Evolutionary conservation across 2,888 invertebrate species (phyloP).

Genomic region (Tiliacea citrago): DNA sequence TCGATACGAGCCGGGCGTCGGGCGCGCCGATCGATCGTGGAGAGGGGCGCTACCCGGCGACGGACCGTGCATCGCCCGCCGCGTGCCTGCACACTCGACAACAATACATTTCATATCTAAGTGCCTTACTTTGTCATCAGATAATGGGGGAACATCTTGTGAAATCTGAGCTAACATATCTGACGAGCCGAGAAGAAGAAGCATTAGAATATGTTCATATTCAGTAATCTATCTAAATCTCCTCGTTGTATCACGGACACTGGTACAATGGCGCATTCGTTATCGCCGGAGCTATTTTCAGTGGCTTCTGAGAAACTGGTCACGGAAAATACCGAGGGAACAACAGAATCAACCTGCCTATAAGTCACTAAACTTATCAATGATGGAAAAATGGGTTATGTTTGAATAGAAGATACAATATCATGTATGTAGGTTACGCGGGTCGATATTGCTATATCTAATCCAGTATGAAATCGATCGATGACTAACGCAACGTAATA

Average conservation of each 20-base stretch:
- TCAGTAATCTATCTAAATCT: constrained; percentile 2
- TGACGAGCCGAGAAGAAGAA: constrained; percentile 26
- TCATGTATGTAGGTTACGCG: constrained; percentile 12
- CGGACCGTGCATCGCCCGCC: constrained; percentile 75
- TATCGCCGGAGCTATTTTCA: constrained; percentile 17
- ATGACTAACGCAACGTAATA: constrained; percentile 22
- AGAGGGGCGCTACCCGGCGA: constrained; percentile 76
- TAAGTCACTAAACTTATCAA: neutral
- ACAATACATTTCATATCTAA: constrained; percentile 75
- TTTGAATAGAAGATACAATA: constrained; percentile 18
- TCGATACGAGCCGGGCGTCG: constrained; percentile 85
- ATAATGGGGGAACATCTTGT: constrained; percentile 61
- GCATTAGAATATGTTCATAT: constrained; percentile 9
- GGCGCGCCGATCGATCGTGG: constrained; percentile 86
- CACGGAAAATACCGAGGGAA: neutral
- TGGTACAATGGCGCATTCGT: constrained; percentile 9
- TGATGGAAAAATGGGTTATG: constrained; percentile 26
- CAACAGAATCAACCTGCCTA: neutral
- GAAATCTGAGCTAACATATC: constrained; percentile 43
- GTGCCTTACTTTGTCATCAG: constrained; percentile 70
- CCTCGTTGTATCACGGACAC: constrained; percentile 23
- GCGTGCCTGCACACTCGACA: constrained; percentile 79
- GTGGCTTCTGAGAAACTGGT: neutral
- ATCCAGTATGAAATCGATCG: constrained; percentile 44
- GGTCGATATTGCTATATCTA: constrained; percentile 58